Conservation (phyloP, 1,140 invertebrate species). For the Ptiloglossa arizonensis region DNA sequence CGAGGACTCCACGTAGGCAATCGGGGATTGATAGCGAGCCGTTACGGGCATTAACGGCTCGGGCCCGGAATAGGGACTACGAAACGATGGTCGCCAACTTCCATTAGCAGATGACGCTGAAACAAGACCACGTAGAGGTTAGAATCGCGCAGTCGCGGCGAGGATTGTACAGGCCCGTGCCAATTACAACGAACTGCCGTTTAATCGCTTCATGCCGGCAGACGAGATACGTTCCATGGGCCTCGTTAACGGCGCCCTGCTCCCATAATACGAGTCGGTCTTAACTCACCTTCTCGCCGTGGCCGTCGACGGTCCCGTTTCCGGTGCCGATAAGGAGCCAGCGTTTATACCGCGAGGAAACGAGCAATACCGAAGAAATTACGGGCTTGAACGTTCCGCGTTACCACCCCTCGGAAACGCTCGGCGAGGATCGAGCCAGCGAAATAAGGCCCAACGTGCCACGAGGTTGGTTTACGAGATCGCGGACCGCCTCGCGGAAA, state of each 20-base stretch:
- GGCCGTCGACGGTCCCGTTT: constrained; percentile 18
- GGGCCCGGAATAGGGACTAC: no score
- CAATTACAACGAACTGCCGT: constrained; percentile 63
- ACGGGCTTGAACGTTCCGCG: background rate
- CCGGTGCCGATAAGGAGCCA: constrained; percentile 20
- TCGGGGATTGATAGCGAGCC: no score
- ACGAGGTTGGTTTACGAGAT: constrained; percentile 41
- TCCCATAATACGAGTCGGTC: constrained; percentile 17
- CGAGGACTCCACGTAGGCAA: no score
- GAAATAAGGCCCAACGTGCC: constrained; percentile 1
- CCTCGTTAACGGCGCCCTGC: constrained; percentile 21
- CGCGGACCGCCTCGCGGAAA: background rate
- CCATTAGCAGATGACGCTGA: constrained; percentile 2
- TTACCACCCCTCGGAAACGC: constrained; percentile 15
- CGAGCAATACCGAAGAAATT: constrained; percentile 14
- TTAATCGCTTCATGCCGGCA: constrained; percentile 60
- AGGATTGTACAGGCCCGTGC: constrained; percentile 23
- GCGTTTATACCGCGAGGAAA: constrained; percentile 36
- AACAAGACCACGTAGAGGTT: background rate
- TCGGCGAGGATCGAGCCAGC: constrained; percentile 15
- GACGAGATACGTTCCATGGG: constrained; percentile 37
- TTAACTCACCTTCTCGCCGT: constrained; percentile 11
- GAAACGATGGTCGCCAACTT: background rate
- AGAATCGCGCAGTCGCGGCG: background rate
- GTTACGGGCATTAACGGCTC: no score